A percentile compares a stretch with the other conserved stretches of the same genome.
These are phyloP conservation scores for Himalopsyche anomala DNA, from an alignment of 2,888 invertebrate species.

Conservation along the genomic window DNA sequence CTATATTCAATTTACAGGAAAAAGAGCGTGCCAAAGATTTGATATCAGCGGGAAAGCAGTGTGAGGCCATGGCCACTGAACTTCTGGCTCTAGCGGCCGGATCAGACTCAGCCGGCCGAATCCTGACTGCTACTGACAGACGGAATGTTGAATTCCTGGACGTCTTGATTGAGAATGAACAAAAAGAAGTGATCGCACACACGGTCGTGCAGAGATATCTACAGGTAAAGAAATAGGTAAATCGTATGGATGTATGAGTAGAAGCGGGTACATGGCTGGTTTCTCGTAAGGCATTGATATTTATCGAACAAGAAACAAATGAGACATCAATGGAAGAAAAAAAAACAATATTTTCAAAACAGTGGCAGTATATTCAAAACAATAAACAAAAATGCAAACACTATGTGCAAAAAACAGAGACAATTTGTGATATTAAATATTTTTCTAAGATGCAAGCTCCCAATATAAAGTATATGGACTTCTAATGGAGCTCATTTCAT, in stretches of 20 bases:
- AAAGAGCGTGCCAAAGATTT: conserved; percentile 99
- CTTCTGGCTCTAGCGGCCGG: conserved; percentile 94
- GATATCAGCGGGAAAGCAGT: conserved; percentile 95
- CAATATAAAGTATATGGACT: too few species aligned
- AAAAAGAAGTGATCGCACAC: conserved; percentile 98
- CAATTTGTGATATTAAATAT: too few species aligned
- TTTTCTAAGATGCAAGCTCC: too few species aligned
- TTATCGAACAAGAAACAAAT: too few species aligned
- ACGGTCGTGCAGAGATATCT: conserved; percentile 98
- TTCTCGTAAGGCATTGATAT: too few species aligned
- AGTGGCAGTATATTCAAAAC: too few species aligned
- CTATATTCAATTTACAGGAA: conserved; percentile 77
- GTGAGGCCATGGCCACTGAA: conserved; percentile 98
- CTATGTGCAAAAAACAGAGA: too few species aligned
- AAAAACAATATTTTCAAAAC: too few species aligned
- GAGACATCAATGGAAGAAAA: too few species aligned
- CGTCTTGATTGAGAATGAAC: conserved; percentile 98
- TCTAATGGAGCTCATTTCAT: too few species aligned
- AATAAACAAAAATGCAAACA: too few species aligned
- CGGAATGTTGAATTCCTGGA: conserved; percentile 96
- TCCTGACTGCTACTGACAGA: conserved; percentile 96
- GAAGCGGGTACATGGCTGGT: conserved; percentile 6
- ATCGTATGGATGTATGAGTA: conserved; percentile 44
- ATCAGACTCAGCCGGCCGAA: conserved; percentile 94
- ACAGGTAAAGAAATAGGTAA: conserved; percentile 79